Base-by-base conservation (phyloP, 2,113 vertebrate species). In the Calyptomena viridis region DNA sequence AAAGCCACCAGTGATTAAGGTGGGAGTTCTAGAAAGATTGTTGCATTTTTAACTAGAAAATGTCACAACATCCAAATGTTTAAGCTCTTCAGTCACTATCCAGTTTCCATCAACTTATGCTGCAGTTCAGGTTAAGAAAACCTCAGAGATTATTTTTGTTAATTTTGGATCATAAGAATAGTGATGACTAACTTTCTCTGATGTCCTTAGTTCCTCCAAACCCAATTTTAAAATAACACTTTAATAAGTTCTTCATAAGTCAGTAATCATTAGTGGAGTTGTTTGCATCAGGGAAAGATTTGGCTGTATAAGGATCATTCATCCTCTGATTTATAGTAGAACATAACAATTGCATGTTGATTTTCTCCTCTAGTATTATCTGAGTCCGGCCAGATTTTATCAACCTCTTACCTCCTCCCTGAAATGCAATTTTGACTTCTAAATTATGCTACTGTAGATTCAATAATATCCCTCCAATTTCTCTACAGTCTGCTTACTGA, bases 101-200 rank as follows among this genome's bases (percentile, higher is more conserved):
- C 64, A 76, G 49, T 80, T 94, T 87, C 58, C 25, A 23, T 82
- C 76, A 83, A 85, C 31, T 68, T 72, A 22, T 12, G 62, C 30
- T 76, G 53, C 37, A 69, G 58, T 90, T 64, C 59, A 95, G 90
- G 92, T 93, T 95, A 95, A 93, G 67, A 87, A 93, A 96, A 96
- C 46, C 49, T 68, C 56, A 31, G 60, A 89, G 75, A 40, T 17
- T 85, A 28, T 8, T 91, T 92, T 73, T 83, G 58, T 94, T 94
- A 60, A 87, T 49, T 94, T 95, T 96, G 85, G 78, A 91, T 53
- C 40, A 18, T 40, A 68, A 91, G 60, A 90, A 87, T 47, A 87
- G 53, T 9, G n/a, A 92, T 88, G 85, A 88, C 37, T 78, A 87
- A 80, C 40, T 85, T 64, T 35, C 83, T 95, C 84, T 85, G 90